These are phyloP conservation scores for Cydia pomonella DNA, from an alignment of 1,140 invertebrate genomes.

Conservation along the genomic window DNA sequence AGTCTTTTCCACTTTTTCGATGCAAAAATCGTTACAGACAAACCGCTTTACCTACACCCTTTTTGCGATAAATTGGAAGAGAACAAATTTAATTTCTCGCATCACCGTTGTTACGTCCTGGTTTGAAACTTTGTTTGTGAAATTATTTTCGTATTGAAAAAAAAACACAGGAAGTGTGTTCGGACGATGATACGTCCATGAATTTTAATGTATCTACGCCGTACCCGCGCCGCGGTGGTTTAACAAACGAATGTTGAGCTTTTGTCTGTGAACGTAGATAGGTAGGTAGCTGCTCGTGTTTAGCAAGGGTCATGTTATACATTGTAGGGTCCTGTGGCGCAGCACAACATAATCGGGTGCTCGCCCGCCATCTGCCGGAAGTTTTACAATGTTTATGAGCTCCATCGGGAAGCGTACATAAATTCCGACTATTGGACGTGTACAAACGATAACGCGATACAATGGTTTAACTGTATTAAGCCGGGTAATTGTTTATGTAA, in stretches of 20 bases:
- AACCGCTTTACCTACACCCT: constrained; percentile 17
- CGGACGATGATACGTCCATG: constrained; percentile 28
- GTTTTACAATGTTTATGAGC: constrained; percentile 77
- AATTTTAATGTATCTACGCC: constrained; percentile 25
- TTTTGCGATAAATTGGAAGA: constrained; percentile 20
- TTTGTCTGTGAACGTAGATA: constrained; percentile 49
- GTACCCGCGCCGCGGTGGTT: constrained; percentile 40
- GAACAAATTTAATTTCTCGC: constrained; percentile 29
- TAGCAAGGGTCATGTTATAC: constrained; percentile 47
- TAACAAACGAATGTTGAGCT: constrained; percentile 54
- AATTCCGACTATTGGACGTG: constrained; percentile 62
- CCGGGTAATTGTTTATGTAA: constrained; percentile 43
- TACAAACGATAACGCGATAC: constrained; percentile 51
- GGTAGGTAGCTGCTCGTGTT: constrained; percentile 44
- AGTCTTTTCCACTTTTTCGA: constrained; percentile 49
- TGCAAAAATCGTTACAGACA: constrained; percentile 29
- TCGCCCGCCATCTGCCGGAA: constrained; percentile 72
- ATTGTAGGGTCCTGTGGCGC: constrained; percentile 51
- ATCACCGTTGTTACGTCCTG: constrained; percentile 15
- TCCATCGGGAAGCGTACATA: constrained; percentile 69
- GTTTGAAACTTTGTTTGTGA: constrained; percentile 26
- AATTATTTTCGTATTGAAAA: constrained; percentile 29
- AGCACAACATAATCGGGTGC: constrained; percentile 59
- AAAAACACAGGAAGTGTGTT: constrained; percentile 33
- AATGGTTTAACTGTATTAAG: constrained; percentile 51